Conservation (phyloP, 2,888 invertebrate genomes). For the Caenorhabditis virilis region DNA sequence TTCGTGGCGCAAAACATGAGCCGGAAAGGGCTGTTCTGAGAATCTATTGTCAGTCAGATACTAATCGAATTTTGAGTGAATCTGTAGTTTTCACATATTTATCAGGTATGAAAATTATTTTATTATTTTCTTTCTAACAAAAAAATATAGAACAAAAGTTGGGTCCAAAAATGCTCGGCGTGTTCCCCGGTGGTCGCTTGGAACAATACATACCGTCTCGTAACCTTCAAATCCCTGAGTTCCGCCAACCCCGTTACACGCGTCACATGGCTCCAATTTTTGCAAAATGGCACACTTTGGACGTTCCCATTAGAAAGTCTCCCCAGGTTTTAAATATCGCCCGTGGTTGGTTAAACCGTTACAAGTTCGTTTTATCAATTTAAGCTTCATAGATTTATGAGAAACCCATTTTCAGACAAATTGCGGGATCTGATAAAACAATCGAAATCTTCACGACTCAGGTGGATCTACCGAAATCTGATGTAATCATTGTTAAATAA, state of each 20-base stretch:
- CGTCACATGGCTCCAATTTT: constrained; percentile 85
- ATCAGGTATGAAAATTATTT: constrained; percentile 73
- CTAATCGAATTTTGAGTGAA: constrained; percentile 89
- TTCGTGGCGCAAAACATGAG: constrained; percentile 26
- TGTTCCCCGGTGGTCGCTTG: constrained; percentile 87
- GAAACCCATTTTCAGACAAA: constrained; percentile 24
- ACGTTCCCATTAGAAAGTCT: constrained; percentile 88
- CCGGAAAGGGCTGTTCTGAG: constrained; percentile 73
- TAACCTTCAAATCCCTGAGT: constrained; percentile 80
- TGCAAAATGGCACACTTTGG: constrained; percentile 86
- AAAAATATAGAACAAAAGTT: constrained; percentile 74
- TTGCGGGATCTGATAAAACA: constrained; percentile 31
- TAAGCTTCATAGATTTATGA: background rate
- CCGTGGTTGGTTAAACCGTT: constrained; percentile 71
- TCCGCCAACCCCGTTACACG: constrained; percentile 79
- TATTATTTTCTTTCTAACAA: background rate
- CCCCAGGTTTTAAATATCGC: constrained; percentile 92
- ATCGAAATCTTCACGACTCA: constrained; percentile 40
- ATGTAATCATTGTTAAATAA: constrained; percentile 12
- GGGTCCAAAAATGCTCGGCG: constrained; percentile 89
- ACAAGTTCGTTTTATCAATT: constrained; percentile 11
- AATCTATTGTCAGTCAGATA: constrained; percentile 67
- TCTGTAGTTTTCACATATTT: constrained; percentile 92
- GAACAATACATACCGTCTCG: constrained; percentile 77
- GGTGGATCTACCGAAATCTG: constrained; percentile 38